Base-by-base conservation (phyloP, 2,113 vertebrate species). In the Pseudorasbora parva region DNA sequence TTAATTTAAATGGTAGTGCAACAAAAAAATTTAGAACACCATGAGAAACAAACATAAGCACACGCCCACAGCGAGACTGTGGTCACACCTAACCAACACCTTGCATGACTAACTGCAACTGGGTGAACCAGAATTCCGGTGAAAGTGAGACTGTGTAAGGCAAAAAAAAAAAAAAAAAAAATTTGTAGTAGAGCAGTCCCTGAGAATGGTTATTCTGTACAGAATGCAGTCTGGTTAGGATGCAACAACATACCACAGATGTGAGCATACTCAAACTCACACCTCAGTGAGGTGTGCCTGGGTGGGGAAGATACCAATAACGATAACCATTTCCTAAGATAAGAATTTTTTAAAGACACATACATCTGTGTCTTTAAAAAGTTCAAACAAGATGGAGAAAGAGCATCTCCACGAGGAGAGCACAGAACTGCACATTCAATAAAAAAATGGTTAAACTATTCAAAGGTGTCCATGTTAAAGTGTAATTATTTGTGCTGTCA, bases 181-280 rank as follows among this genome's bases (percentile, higher is more conserved):
- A n/a, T n/a, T n/a, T n/a, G 21, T 27, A 11, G n/a, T 23, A 19
- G 3, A 45, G 19, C 43, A 21, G 25, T 57, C 14, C 41, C 25
- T 27, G 37, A 57, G 66, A 49, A 8, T 66, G 19, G 19, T 33
- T 64, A 54, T 73, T 81, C 88, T 88, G 86, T 75, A 51, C 71
- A 92, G 89, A 93, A 91, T 88, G 90, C 85, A 85, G 89, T 86
- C 3, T 4, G 74, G 84, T 17, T 25, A 49, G 78, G 85, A 88
- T 81, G n/a, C n/a, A n/a, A 85, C 86, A 25, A 83, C 90, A 91
- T 93, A 88, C 92, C 92, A 89, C 33, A 87, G 86, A 62, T 3
- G 69, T 89, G 87, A 91, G 87, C 88, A 81, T 82, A 81, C 21
- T n/a, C 69, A 76, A n/a, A n/a, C n/a, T n/a, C n/a, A n/a, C n/a